A percentile compares a stretch with the other conserved stretches of the same genome.
Conservation (phyloP, 2,797 vertebrate species). For the Malacoctenus gilli region DNA sequence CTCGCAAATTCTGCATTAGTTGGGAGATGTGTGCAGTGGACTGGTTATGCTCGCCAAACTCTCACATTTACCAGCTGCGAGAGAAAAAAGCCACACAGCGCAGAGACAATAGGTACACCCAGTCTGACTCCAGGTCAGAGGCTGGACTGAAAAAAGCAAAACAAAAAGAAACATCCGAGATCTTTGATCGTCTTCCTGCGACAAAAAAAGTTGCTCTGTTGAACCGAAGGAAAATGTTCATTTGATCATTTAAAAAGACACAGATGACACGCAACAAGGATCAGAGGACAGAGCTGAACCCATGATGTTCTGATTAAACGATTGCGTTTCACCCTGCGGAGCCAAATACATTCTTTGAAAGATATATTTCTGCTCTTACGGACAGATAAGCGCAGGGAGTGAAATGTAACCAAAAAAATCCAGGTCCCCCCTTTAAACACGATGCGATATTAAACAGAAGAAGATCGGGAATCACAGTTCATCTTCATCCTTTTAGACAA, state of each 20-base stretch:
- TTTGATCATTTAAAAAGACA: constrained; percentile 51
- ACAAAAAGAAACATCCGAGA: constrained; percentile 29
- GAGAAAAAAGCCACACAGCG: constrained; percentile 13
- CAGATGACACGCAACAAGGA: constrained; percentile 57
- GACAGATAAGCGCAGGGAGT: too few species aligned
- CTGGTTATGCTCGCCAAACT: constrained; percentile 49
- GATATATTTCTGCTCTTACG: constrained; percentile 31
- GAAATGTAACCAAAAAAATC: too few species aligned
- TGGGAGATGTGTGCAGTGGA: constrained; percentile 62
- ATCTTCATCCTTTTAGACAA: too few species aligned
- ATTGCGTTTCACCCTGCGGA: constrained; percentile 30
- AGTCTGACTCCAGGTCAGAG: constrained; percentile 50
- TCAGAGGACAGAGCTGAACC: constrained; percentile 43
- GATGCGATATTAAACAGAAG: too few species aligned
- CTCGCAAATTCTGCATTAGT: constrained; percentile 73
- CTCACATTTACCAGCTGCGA: constrained; percentile 50
- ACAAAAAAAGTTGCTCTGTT: too few species aligned
- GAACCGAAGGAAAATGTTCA: too few species aligned
- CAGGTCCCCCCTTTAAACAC: too few species aligned
- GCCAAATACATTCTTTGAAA: constrained; percentile 32
- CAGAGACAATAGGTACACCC: constrained; percentile 49
- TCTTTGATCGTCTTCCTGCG: constrained; percentile 57
- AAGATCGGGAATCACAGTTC: too few species aligned
- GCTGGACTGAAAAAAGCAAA: too few species aligned
- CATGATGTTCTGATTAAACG: constrained; percentile 60